phyloP scores from a whole-genome alignment of 2,888 invertebrate genomes.

The Rhyacophila evoluta region DNA sequence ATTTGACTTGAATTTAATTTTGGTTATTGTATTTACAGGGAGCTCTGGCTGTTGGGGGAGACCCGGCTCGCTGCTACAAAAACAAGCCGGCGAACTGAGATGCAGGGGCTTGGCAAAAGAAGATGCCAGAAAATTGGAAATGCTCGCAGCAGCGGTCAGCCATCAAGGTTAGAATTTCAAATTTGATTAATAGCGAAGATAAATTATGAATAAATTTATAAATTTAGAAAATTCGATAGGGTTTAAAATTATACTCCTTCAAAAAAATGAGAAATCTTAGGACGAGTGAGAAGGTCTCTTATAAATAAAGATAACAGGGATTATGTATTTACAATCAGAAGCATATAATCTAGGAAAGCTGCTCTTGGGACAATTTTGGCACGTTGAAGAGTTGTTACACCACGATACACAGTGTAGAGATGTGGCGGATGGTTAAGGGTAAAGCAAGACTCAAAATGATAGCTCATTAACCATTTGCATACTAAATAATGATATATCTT shows the following conservation, averaged over 20 bases:
- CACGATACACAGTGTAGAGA: no score
- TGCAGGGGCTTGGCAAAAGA: neutral
- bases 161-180: neutral
- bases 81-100: slow-evolving; percentile 19
- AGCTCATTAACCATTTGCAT: no score
- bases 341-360: no score
- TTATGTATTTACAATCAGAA: no score
- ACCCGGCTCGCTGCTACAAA: neutral
- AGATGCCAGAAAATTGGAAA: neutral
- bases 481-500: neutral
- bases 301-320: no score
- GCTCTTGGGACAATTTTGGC: no score
- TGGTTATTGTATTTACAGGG: slow-evolving; percentile 27
- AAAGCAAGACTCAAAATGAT: no score
- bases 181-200: no score
- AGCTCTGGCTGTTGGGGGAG: slow-evolving; percentile 39
- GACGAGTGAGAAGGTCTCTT: neutral
- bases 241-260: neutral
- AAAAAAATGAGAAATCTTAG: neutral
- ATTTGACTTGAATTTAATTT: no score
- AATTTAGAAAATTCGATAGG: neutral
- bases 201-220: neutral
- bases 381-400: no score
- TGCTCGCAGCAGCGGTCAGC: neutral
- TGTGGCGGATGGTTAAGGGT: no score